Conservation (phyloP, 1,140 invertebrate genomes). For the Daktulosphaira vitifoliae region DNA sequence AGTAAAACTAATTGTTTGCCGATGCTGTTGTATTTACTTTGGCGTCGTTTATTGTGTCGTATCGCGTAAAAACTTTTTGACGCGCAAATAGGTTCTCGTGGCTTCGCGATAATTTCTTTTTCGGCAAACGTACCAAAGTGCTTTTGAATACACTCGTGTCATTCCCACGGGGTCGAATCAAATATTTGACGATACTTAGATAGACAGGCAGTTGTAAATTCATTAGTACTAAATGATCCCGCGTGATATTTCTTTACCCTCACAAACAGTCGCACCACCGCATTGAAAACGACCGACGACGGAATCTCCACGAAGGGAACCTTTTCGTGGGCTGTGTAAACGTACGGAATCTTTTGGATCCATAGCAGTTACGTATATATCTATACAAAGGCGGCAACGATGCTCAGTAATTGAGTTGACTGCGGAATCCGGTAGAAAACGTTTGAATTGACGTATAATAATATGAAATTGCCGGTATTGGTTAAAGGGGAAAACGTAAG, state of each 20-base stretch:
- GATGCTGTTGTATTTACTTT: too few species aligned
- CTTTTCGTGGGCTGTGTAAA: too few species aligned
- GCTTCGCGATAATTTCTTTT: too few species aligned
- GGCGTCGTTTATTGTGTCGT: too few species aligned
- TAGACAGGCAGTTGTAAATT: background rate
- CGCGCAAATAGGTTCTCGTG: too few species aligned
- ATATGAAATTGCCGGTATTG: conserved; percentile 21
- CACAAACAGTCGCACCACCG: background rate
- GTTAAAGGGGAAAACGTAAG: conserved; percentile 8
- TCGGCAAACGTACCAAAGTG: background rate
- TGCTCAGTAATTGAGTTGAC: conserved; percentile 31
- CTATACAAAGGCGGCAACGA: too few species aligned
- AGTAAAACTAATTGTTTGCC: too few species aligned
- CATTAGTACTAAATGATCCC: conserved; percentile 1
- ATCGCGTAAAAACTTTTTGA: too few species aligned
- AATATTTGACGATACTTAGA: background rate
- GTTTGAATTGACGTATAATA: conserved; percentile 5
- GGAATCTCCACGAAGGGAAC: background rate
- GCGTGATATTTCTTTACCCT: background rate
- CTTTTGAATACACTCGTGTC: too few species aligned
- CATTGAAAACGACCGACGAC: conserved; percentile 15
- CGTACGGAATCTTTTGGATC: too few species aligned
- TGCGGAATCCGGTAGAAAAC: conserved; percentile 12
- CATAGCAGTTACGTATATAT: too few species aligned
- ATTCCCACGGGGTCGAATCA: background rate